Conservation (phyloP, 2,888 invertebrate species). For the Xiphydria camelus region DNA sequence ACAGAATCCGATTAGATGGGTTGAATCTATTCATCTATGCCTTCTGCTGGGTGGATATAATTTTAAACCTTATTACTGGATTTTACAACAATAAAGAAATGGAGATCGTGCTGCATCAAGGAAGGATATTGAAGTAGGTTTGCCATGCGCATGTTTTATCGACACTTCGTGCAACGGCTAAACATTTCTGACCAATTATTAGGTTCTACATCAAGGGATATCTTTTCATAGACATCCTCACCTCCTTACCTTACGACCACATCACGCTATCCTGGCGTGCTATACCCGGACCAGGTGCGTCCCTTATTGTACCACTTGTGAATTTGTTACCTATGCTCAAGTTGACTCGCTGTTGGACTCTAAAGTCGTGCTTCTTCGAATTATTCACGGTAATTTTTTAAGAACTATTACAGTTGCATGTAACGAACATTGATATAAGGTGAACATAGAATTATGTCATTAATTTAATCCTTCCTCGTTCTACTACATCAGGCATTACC, state of each 20-base stretch:
- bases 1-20: constrained; percentile 31
- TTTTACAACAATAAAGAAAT: constrained; percentile 27
- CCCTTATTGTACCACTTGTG: constrained; percentile 24
- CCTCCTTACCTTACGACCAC: constrained; percentile 48
- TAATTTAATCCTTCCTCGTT: no score
- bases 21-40: constrained; percentile 40
- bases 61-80: constrained; percentile 42
- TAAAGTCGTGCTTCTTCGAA: constrained; percentile 33
- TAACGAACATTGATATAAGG: no score
- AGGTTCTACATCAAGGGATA: constrained; percentile 39
- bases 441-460: no score
- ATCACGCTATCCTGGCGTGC: constrained; percentile 42
- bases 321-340: constrained; percentile 48
- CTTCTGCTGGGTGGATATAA: constrained; percentile 47
- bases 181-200: no score
- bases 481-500: background rate
- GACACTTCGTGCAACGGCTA: no score
- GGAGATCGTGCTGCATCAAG: constrained; percentile 32
- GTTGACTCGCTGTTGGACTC: constrained; percentile 39
- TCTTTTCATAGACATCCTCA: constrained; percentile 40
- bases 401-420: no score
- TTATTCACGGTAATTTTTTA: constrained; percentile 35
- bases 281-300: constrained; percentile 34
- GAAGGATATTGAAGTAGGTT: constrained; percentile 38
- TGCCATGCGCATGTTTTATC: no score